Base-by-base conservation (phyloP, 1,140 invertebrate species). In the Protaetia brevitarsis region DNA sequence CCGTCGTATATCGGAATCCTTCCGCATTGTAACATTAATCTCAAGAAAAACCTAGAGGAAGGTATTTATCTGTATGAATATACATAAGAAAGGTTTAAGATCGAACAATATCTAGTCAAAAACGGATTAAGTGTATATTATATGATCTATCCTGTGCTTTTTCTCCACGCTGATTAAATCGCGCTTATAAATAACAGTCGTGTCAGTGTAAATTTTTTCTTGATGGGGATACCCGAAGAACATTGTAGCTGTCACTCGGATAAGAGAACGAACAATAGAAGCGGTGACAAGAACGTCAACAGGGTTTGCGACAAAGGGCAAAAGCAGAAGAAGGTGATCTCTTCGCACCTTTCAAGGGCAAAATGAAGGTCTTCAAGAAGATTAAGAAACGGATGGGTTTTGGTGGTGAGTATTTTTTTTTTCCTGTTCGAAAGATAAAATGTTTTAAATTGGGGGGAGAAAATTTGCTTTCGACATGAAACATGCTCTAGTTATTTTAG, bases 341-440 rank as follows among this genome's bases (percentile, higher is more conserved):
- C 27, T 74, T 74, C 34, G 64, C 74, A 41, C 71, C 75, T 51
- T 64, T 77, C 64, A 81, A 81, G 72, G 79, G 80, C 73, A 82
- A 82, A 76, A 82, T 82, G 80, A 81, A 82, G 71, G 74, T 82
- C 45, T 74, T 82, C 41, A 82, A 82, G 74, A 82, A 82, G 71
- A 82, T 82, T 67, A 82, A 82, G 68, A 78, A 79, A 65, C 80
- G 80, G 51, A 81, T 82, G 63, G 80, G 80, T 75, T 71, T 82
- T 72, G 80, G 80, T n/a, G n/a, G n/a, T 82, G 76, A 79, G 80
- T 81, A 74, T 59, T 41, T 74, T 73, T 66, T 73, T 65, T 73
- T 72, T 72, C 69, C 78, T 59, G 0, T 29, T 31, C 30, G 10
- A 1, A 51, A 16, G 2, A n/a, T n/a, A n/a, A n/a, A n/a, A n/a